Percentiles rank a stretch among this genome's conserved stretches.
phyloP scores from a whole-genome alignment of 2,888 invertebrate genomes.

The Lysandra bellargus region DNA sequence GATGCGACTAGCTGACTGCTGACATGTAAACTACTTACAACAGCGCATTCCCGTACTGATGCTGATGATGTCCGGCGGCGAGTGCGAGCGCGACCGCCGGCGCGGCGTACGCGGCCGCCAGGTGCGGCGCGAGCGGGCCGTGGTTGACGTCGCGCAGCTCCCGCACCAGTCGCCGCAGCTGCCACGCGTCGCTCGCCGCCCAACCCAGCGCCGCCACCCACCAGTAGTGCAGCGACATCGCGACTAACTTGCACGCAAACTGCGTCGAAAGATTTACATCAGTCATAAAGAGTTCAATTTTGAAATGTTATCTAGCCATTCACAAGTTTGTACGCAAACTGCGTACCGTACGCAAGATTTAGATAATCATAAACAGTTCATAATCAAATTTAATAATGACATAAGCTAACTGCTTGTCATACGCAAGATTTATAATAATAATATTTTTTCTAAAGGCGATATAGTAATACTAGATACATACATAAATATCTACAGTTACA shows the following conservation, averaged over 20 bases:
- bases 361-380: too few relatives aligned
- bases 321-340: too few relatives aligned
- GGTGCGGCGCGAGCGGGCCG: conserved; percentile 95
- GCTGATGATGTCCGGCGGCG: conserved; percentile 94
- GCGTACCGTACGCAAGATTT: too few relatives aligned
- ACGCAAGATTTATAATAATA: too few relatives aligned
- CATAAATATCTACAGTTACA: too few relatives aligned
- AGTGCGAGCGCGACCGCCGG: conserved; percentile 95
- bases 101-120: conserved; percentile 94
- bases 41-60: conserved; percentile 95
- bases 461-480: too few relatives aligned
- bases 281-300: not conserved
- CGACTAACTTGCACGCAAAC: conserved; percentile 92
- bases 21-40: conserved; percentile 85
- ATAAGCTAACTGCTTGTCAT: too few relatives aligned
- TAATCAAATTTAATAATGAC: too few relatives aligned
- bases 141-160: conserved; percentile 98
- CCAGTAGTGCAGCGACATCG: conserved; percentile 95
- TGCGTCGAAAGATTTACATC: conserved; percentile 50
- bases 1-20: too few relatives aligned
- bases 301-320: not conserved
- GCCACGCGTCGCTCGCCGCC: conserved; percentile 95
- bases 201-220: conserved; percentile 95
- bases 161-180: conserved; percentile 95
- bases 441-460: too few relatives aligned